Evolutionary conservation across 2,113 vertebrate genomes (phyloP).

Genomic region (Oryzias melastigma): DNA sequence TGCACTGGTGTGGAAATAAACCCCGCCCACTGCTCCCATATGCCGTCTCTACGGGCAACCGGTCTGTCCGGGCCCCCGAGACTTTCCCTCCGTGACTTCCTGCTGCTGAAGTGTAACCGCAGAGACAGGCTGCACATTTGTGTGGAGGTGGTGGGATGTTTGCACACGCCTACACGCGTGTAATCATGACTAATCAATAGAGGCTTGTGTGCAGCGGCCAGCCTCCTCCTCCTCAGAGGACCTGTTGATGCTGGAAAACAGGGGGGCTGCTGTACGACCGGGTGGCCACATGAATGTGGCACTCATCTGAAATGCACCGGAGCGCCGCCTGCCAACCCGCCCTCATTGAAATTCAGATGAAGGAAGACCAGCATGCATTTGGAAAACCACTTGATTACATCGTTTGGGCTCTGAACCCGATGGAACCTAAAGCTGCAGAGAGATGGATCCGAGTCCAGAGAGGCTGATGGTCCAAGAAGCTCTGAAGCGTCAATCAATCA

Average conservation of each 20-base stretch:
- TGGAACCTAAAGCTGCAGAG: too few species aligned
- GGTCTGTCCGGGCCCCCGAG: conserved; percentile 40
- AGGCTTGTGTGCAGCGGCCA: conserved; percentile 55
- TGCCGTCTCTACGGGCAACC: conserved; percentile 60
- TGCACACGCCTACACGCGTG: conserved; percentile 36
- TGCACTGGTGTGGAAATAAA: conserved; percentile 7
- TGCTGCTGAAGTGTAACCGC: conserved; percentile 12
- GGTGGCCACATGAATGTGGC: conserved; percentile 65
- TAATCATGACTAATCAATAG: conserved; percentile 67
- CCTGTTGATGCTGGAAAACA: conserved; percentile 72
- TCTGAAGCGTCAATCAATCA: too few species aligned
- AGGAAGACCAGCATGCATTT: conserved; percentile 44
- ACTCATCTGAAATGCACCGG: conserved; percentile 66
- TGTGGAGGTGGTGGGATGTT: conserved; percentile 5
- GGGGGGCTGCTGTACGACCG: conserved; percentile 67
- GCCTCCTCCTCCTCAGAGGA: conserved; percentile 53
- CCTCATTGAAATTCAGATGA: conserved; percentile 69
- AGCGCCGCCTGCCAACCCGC: conserved; percentile 55
- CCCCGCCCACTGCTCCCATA: conserved; percentile 35
- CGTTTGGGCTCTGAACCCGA: conserved; percentile 23
- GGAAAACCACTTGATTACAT: conserved; percentile 51
- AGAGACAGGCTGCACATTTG: conserved; percentile 9
- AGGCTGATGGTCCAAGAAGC: too few species aligned
- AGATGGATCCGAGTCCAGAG: too few species aligned
- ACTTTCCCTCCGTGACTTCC: conserved; percentile 42